These are phyloP conservation scores for Apamea anceps DNA, from an alignment of 2,888 invertebrate genomes.

Conservation along the genomic window DNA sequence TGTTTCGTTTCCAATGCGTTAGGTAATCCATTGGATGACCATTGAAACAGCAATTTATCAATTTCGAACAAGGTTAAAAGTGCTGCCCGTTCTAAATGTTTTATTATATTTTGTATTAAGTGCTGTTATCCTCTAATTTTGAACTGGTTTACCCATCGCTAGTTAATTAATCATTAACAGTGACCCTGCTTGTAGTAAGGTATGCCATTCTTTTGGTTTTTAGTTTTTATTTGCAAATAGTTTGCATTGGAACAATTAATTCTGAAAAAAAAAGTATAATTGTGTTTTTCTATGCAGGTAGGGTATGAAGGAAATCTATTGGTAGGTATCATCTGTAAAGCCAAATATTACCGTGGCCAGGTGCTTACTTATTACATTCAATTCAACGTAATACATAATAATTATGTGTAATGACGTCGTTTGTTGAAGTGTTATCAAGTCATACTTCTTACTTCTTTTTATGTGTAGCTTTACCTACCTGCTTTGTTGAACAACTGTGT, in stretches of 20 bases:
- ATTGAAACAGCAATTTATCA: constrained; percentile 35
- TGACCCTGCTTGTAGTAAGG: neutral
- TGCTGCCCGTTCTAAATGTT: constrained; percentile 36
- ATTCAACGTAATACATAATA: neutral
- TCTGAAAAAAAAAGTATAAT: too few species aligned
- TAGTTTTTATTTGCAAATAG: neutral
- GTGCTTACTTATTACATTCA: neutral
- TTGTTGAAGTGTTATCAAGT: neutral
- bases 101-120: neutral
- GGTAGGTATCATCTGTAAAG: neutral
- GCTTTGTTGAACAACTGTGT: constrained; percentile 1
- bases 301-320: neutral
- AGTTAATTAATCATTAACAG: neutral
- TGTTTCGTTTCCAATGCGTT: constrained; percentile 37
- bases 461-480: neutral
- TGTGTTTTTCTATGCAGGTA: neutral
- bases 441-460: neutral
- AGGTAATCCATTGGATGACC: constrained; percentile 41
- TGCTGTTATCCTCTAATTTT: neutral
- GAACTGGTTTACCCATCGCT: neutral
- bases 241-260: neutral
- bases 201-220: neutral
- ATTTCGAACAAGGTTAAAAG: constrained; percentile 57
- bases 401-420: constrained; percentile 3
- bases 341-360: too few species aligned